Conservation (phyloP, 2,888 invertebrate genomes). For the Buathra laborator region DNA sequence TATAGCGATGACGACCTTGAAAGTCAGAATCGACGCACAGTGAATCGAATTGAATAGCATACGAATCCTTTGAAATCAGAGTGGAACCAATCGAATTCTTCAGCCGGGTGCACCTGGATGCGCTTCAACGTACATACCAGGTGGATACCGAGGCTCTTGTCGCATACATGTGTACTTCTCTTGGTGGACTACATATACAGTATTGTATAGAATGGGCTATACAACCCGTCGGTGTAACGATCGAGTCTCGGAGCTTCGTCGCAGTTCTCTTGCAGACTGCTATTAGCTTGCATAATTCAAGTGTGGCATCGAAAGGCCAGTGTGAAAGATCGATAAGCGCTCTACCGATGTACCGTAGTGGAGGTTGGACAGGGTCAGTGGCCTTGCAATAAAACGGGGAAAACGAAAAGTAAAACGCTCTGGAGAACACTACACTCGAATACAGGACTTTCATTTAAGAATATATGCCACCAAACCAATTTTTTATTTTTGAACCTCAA, state of each 20-base stretch:
- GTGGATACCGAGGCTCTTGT: neutral
- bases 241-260: neutral
- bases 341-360: constrained; percentile 41
- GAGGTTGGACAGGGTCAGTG: constrained; percentile 56
- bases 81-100: neutral
- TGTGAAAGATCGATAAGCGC: constrained; percentile 65
- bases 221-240: neutral
- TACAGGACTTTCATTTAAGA: too few relatives aligned
- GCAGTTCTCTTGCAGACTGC: constrained; percentile 48
- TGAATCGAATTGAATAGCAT: neutral
- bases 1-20: too few relatives aligned
- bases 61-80: constrained; percentile 19
- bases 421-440: too few relatives aligned
- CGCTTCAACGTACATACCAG: constrained; percentile 16
- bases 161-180: neutral
- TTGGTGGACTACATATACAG: neutral
- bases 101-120: neutral
- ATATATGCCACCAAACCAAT: too few relatives aligned
- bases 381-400: constrained; percentile 28
- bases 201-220: too few relatives aligned
- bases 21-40: too few relatives aligned
- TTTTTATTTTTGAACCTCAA: too few relatives aligned
- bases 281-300: constrained; percentile 68
- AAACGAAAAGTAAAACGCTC: too few relatives aligned
- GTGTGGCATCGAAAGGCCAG: constrained; percentile 61